Conservation (phyloP, 2,797 vertebrate species). For the Rhadinocentrus ornatus region DNA sequence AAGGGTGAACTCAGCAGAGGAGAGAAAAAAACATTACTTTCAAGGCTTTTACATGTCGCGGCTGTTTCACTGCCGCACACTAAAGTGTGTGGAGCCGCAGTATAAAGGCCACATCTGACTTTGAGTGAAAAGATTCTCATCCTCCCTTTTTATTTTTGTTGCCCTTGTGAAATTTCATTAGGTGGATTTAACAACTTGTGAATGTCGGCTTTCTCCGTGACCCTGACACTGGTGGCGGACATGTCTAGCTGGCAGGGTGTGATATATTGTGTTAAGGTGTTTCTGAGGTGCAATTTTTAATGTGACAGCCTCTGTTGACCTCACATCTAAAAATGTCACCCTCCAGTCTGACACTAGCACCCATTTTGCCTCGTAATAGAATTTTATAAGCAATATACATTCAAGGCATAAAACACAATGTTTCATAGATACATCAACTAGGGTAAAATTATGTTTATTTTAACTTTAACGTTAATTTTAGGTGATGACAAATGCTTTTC, state of each 20-base stretch:
- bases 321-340: constrained; percentile 63
- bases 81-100: constrained; percentile 53
- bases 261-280: constrained; percentile 74
- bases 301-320: constrained; percentile 73
- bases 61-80: constrained; percentile 50
- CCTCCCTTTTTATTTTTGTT: constrained; percentile 68
- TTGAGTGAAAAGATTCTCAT: constrained; percentile 73
- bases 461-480: neutral
- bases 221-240: constrained; percentile 74
- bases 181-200: constrained; percentile 81
- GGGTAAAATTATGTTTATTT: neutral
- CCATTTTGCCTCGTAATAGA: constrained; percentile 59
- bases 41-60: constrained; percentile 63
- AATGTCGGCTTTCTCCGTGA: constrained; percentile 75
- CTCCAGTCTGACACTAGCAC: constrained; percentile 39
- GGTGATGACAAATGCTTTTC: constrained; percentile 9
- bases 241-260: constrained; percentile 67
- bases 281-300: constrained; percentile 73
- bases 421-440: neutral
- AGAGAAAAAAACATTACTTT: constrained; percentile 47
- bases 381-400: constrained; percentile 53
- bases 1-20: constrained; percentile 62
- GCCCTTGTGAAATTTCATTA: constrained; percentile 82
- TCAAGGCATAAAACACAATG: constrained; percentile 10
- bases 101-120: constrained; percentile 67